Percentiles rank a stretch among this genome's conserved stretches.
Evolutionary conservation across 2,113 vertebrate genomes (phyloP).

Genomic region (Notiomystis cincta): DNA sequence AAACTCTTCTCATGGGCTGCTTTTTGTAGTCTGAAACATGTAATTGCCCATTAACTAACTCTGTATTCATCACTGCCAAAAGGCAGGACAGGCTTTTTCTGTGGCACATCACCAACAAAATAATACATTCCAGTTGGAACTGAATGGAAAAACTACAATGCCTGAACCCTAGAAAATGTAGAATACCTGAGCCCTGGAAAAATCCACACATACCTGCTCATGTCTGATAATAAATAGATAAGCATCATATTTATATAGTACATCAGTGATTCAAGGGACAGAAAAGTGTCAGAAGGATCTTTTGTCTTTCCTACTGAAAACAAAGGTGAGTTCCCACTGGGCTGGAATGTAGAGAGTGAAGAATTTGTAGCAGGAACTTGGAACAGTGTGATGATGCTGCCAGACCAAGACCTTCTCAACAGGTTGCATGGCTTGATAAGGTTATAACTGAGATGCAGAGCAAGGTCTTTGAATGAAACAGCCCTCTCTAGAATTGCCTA

Average conservation of each 20-base stretch:
- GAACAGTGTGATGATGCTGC: background rate
- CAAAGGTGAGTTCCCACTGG: background rate
- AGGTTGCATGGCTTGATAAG: background rate
- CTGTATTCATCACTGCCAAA: background rate
- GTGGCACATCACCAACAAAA: background rate
- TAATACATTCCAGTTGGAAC: background rate
- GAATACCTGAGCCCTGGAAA: background rate
- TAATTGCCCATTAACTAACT: background rate
- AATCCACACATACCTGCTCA: background rate
- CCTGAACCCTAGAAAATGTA: background rate
- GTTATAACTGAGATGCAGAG: background rate
- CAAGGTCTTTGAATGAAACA: background rate
- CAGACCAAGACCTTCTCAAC: background rate
- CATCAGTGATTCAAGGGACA: background rate
- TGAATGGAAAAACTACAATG: background rate
- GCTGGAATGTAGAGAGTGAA: background rate
- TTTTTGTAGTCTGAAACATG: background rate
- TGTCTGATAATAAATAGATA: background rate
- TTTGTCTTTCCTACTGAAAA: background rate
- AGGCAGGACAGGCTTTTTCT: background rate
- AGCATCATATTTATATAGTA: background rate
- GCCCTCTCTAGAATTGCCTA: background rate
- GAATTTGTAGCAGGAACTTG: background rate
- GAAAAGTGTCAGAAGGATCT: background rate
- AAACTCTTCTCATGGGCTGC: fast-evolving